Evolutionary conservation across 2,888 invertebrate species (phyloP), one percentile per base, ranked within the genome.

Genomic region (Nemotelus nigrinus): DNA sequence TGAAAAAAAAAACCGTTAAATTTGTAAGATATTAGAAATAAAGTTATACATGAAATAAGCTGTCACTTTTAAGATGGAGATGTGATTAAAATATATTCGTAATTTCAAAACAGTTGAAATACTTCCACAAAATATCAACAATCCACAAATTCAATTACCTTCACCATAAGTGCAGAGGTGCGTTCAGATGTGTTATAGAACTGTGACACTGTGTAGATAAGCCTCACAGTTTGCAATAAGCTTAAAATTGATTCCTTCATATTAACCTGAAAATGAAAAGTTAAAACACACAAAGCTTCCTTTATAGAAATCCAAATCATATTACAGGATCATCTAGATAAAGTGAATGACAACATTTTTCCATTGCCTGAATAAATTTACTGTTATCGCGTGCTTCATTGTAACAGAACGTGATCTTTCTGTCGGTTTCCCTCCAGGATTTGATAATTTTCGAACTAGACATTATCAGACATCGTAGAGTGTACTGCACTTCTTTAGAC

Each of bases 101-200:
- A 25, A 25, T 25, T 25, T 50, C 1, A 1, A 7, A 50, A 8
- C 1, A 50, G 50, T 7, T 5, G 6, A 1, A 1, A 1, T 50
- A 50, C 8, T 5, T 1, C 8, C 1, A 7, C 50, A 7, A 50
- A 50, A 50, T 50, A 1, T 50, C 50, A 5, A 7, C 6, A 50
- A n/a, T 47, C 4, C 8, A 39, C 63, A 39, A 39, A 39, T 44
- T 45, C n/a, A 81, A 83, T 81, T 87, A 94, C 94, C 91, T 98
- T 98, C 63, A 98, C 96, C 94, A 98, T 96, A 25, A 98, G 89
- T 0, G 97, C 96, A 0, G 97, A 98, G 78, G 97, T 97, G 82
- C 97, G 91, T 87, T 98, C 98, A 0, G 97, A 96, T 0, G 98
- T 98, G 84, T 98, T 98, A 85, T 98, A 98, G 87, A 96, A 98